phyloP scores from a whole-genome alignment of 1,140 invertebrate genomes.

The Helicoverpa armigera region DNA sequence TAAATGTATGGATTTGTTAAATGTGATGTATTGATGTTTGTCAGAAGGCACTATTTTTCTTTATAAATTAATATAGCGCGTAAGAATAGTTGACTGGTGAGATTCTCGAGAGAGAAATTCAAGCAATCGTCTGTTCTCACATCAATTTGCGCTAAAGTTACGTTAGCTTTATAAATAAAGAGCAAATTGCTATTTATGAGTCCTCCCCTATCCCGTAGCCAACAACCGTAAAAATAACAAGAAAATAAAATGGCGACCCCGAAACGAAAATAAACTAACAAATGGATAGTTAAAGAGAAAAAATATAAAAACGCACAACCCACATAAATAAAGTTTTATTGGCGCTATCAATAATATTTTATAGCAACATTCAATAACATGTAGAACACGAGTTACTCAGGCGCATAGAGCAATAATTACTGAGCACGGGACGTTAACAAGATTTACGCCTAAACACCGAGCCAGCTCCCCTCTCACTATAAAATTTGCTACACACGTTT shows the following conservation, averaged over 20 bases:
- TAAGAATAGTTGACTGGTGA: too few relatives aligned
- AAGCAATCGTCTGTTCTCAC: too few relatives aligned
- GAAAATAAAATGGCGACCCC: slow-evolving; percentile 61
- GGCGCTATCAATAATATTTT: slow-evolving; percentile 82
- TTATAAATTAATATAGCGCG: too few relatives aligned
- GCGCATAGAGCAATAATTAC: slow-evolving; percentile 84
- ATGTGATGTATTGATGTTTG: neutral
- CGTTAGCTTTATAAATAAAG: too few relatives aligned
- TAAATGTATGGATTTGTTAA: neutral
- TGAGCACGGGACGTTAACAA: slow-evolving; percentile 73
- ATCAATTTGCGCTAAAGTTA: too few relatives aligned
- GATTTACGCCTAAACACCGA: slow-evolving; percentile 74
- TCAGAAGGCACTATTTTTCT: neutral
- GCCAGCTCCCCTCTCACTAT: slow-evolving; percentile 67
- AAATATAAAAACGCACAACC: slow-evolving; percentile 66
- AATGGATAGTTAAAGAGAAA: slow-evolving; percentile 66
- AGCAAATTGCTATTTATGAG: neutral
- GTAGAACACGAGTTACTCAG: slow-evolving; percentile 70
- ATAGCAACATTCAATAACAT: slow-evolving; percentile 82
- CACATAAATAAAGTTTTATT: slow-evolving; percentile 82
- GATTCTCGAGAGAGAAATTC: too few relatives aligned
- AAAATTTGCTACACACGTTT: slow-evolving; percentile 77
- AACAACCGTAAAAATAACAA: slow-evolving; percentile 53
- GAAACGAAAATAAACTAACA: slow-evolving; percentile 44
- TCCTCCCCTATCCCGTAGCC: neutral